phyloP scores from a whole-genome alignment of 35 echinoderm and acorn worm genomes.

The Heliocidaris tuberculata region DNA sequence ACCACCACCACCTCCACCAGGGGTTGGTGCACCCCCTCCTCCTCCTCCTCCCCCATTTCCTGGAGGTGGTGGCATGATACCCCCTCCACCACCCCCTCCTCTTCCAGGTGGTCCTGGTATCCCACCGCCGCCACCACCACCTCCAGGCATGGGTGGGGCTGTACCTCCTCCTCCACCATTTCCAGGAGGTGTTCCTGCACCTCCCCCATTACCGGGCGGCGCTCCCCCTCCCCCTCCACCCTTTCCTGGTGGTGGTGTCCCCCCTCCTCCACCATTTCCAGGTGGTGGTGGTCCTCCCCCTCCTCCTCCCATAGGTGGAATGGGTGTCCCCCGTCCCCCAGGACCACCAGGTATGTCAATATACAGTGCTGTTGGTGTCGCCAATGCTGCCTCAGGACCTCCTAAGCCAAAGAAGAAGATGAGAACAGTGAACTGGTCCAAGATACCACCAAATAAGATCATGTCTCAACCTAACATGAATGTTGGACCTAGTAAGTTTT shows the following conservation, averaged over 20 bases:
- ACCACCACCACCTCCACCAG: conserved; percentile 57
- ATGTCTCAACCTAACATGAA: conserved; percentile 54
- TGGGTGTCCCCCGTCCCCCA: conserved; percentile 53
- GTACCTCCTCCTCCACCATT: conserved; percentile 69
- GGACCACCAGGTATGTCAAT: conserved; percentile 52
- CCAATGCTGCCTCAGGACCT: conserved; percentile 54
- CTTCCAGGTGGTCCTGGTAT: neutral
- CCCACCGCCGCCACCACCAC: conserved; percentile 72
- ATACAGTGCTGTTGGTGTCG: conserved; percentile 36
- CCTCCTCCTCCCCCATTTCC: conserved; percentile 64
- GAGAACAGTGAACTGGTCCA: conserved; percentile 82
- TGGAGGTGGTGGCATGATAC: conserved; percentile 39
- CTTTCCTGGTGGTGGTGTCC: conserved; percentile 50
- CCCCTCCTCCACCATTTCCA: conserved; percentile 59
- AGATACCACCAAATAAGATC: conserved; percentile 81
- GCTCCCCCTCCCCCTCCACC: conserved; percentile 55
- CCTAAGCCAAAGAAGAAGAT: conserved; percentile 81
- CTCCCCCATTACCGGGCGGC: conserved; percentile 40
- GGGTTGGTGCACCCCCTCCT: conserved; percentile 51
- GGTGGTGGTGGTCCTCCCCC: conserved; percentile 42
- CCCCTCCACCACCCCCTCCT: conserved; percentile 64
- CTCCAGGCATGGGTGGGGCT: conserved; percentile 55
- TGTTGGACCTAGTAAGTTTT: conserved; percentile 16
- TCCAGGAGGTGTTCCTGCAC: conserved; percentile 50
- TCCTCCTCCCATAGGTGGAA: conserved; percentile 42